A percentile compares a stretch with the other conserved stretches of the same genome.
phyloP scores from a whole-genome alignment of 2,113 vertebrate genomes.

The Ptilonorhynchus violaceus region DNA sequence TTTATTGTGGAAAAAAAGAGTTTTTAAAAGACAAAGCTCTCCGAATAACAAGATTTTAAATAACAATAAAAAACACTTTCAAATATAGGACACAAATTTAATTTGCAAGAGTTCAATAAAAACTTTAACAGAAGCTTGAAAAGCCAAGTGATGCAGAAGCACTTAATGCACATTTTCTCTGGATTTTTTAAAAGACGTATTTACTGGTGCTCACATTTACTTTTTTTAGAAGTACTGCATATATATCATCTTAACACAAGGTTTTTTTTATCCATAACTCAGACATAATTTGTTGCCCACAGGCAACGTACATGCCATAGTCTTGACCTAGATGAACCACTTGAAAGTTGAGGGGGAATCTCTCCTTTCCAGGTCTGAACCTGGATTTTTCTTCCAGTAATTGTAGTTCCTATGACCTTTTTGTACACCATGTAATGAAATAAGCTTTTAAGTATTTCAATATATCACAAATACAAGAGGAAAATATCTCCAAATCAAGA shows the following conservation, averaged over 20 bases:
- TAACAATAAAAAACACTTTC: not conserved
- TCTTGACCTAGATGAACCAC: not conserved
- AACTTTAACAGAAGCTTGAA: not conserved
- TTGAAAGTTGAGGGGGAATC: not conserved
- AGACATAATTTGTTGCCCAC: not conserved
- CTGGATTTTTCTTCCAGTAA: not conserved
- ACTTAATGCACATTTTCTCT: not conserved
- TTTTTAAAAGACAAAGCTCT: not conserved
- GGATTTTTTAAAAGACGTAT: not conserved
- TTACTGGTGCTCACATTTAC: not conserved
- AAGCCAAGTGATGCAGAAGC: not conserved
- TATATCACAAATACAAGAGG: not conserved
- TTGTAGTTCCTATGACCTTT: not conserved
- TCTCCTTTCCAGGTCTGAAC: not conserved
- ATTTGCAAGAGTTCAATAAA: not conserved
- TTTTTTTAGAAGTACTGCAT: not conserved
- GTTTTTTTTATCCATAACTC: not conserved
- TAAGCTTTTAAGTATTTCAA: not conserved
- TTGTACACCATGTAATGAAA: not conserved
- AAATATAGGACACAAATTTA: not conserved
- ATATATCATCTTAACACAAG: not conserved
- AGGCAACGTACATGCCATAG: fast-evolving
- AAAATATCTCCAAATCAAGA: not conserved
- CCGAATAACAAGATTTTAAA: not conserved
- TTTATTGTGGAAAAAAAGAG: not conserved